Evolutionary conservation across 1,140 invertebrate genomes (phyloP).

Genomic region (Drosophila pseudoobscura): DNA sequence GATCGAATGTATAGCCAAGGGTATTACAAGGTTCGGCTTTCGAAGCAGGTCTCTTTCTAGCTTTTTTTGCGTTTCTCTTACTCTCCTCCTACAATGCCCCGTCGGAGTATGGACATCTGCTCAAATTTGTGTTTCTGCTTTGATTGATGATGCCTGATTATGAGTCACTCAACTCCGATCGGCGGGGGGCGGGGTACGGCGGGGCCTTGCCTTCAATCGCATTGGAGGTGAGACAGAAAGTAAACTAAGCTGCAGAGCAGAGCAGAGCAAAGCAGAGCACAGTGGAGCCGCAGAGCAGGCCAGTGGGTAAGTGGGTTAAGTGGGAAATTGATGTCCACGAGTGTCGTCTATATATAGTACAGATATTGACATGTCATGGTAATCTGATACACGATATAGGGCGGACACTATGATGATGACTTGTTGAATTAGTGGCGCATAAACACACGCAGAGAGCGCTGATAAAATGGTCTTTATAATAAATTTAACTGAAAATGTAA

Average conservation of each 20-base stretch:
- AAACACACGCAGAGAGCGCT: background rate
- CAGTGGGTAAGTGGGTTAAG: conserved; percentile 57
- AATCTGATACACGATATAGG: conserved; percentile 39
- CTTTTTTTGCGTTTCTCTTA: conserved; percentile 8
- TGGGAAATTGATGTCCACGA: conserved; percentile 29
- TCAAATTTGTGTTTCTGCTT: conserved; percentile 42
- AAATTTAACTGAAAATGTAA: conserved; percentile 8
- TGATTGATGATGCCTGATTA: conserved; percentile 71
- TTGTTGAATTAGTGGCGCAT: conserved; percentile 36
- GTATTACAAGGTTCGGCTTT: too few species aligned
- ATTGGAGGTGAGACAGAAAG: conserved; percentile 4
- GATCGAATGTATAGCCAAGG: too few species aligned
- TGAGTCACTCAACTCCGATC: conserved; percentile 58
- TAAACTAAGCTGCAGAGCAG: conserved; percentile 1
- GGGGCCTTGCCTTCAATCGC: conserved; percentile 7
- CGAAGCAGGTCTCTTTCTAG: too few species aligned
- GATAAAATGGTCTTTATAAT: conserved; percentile 11
- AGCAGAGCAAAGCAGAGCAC: too few species aligned
- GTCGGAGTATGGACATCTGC: background rate
- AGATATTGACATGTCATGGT: conserved; percentile 53
- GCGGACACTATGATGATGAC: conserved; percentile 35
- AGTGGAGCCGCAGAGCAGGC: conserved; percentile 8
- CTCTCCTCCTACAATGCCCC: conserved; percentile 9
- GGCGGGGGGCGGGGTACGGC: background rate
- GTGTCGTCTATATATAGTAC: conserved; percentile 32